Conservation (phyloP, 2,113 vertebrate species). For the Ictalurus punctatus region DNA sequence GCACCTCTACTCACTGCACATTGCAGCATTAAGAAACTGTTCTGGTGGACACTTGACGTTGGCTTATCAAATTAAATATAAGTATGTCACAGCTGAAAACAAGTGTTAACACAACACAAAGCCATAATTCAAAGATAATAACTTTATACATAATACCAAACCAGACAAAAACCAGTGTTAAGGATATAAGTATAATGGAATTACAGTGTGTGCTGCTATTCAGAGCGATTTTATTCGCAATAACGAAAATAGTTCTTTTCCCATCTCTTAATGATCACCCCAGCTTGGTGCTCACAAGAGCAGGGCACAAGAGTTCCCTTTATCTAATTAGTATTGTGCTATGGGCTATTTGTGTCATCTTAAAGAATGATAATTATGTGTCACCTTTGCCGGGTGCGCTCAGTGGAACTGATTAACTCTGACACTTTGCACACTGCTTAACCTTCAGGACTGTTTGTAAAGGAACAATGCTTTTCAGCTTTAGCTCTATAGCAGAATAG, state of each 20-base stretch:
- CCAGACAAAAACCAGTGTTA: not conserved
- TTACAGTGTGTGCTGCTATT: not conserved
- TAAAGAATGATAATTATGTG: slow-evolving; percentile 62
- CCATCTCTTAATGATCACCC: slow-evolving; percentile 25
- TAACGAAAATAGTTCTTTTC: slow-evolving; percentile 21
- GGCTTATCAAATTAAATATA: not conserved
- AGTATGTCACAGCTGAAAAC: not conserved
- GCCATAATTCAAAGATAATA: slow-evolving; percentile 1
- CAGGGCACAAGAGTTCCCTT: slow-evolving; percentile 48
- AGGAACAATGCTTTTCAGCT: slow-evolving; percentile 25
- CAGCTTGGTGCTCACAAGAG: slow-evolving; percentile 28
- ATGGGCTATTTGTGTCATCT: slow-evolving; percentile 54
- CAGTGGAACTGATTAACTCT: slow-evolving; percentile 60
- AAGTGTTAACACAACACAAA: not conserved
- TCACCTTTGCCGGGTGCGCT: slow-evolving; percentile 55
- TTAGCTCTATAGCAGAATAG: not conserved
- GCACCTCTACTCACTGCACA: not conserved
- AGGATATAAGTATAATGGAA: not conserved
- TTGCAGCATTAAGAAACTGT: not conserved
- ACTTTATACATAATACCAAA: not conserved
- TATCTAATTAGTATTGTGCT: slow-evolving; percentile 61
- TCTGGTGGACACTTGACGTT: not conserved
- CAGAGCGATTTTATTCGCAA: not conserved
- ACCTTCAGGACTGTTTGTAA: slow-evolving; percentile 56
- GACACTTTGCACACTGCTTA: slow-evolving; percentile 60